Percentiles rank a stretch among this genome's conserved stretches.
These are phyloP conservation scores for Celastrina argiolus DNA, from an alignment of 2,888 invertebrate species.

Conservation along the genomic window DNA sequence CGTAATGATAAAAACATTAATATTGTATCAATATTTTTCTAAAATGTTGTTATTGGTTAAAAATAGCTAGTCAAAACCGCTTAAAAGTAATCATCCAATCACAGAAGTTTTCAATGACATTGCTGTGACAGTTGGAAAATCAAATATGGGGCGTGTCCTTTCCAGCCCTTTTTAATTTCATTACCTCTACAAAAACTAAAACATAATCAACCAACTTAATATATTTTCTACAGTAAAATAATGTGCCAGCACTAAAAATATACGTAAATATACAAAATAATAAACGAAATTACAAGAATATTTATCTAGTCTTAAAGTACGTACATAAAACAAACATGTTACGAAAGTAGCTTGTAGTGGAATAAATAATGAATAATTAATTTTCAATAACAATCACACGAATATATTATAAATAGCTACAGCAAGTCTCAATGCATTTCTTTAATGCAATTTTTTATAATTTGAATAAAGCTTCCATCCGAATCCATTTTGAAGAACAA, in stretches of 20 bases:
- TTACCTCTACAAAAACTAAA: constrained; percentile 25
- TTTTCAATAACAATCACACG: not conserved
- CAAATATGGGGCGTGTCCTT: not conserved
- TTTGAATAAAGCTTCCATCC: constrained; percentile 16
- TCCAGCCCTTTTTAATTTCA: constrained; percentile 10
- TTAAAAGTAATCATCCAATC: not conserved
- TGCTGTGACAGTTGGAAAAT: constrained; percentile 5
- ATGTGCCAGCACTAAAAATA: constrained; percentile 31
- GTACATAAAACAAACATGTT: not conserved
- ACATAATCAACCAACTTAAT: constrained; percentile 27
- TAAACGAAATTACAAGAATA: not conserved
- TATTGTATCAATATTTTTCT: not conserved
- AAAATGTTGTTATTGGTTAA: not conserved
- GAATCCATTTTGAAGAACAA: not conserved
- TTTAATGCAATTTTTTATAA: not conserved
- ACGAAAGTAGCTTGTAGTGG: not conserved
- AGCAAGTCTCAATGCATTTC: not conserved
- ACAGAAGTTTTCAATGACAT: not conserved
- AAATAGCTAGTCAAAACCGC: not conserved
- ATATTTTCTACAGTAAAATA: constrained; percentile 25
- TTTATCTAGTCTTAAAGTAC: not conserved
- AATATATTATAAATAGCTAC: not conserved
- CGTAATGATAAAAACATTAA: not conserved
- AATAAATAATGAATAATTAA: not conserved
- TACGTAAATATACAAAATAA: constrained; percentile 2